Base-by-base conservation (phyloP, 2,797 vertebrate genomes). In the Labeo calbasu region DNA sequence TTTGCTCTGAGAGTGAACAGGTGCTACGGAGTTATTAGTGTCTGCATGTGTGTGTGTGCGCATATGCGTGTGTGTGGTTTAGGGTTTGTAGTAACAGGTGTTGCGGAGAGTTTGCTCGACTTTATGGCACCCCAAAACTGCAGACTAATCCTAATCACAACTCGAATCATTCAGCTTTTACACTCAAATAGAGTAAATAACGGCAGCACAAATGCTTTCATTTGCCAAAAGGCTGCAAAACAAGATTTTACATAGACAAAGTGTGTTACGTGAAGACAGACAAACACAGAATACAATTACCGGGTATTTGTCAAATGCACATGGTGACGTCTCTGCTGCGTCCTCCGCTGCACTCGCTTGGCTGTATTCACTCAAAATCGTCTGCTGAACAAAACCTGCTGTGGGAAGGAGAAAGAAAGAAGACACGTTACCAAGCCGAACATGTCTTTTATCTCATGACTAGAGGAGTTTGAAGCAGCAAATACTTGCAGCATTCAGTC, bases 11-110 rank as follows among this genome's bases (percentile, higher is more conserved):
- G 15, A 76, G 46, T 13, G 23, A 83, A 83, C 81, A 84, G 73
- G 73, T 77, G 82, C 65, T 50, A 5, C 2, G 5, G 13, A 71
- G 36, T 23, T 53, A 78, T 68, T 77, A 68, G 69, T 43, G 1
- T 71, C 1, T 59, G 21, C 19, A 8, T 53, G 72, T 82, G 53
- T 1, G 5, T 59, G 21, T 23, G 13, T 43, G 72, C 77, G 53
- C 15, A 71, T 55, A 4, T 57, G 63, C 71, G 73, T 87, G 79
- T 57, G 59, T 73, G 59, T 55, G 40, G 32, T 59, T 61, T 23
- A 8, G 28, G 57, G 12, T 65, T 73, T 82, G 51, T 84, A 84
- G 48, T 19, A 68, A 84, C 82, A 82, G 82, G 79, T 84, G 84
- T 79, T 78, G 43, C n/a, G 1, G 25, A 23, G 75, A 85, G 23